Evolutionary conservation across 2,888 invertebrate species (phyloP).

Genomic region (Gryllus longicercus): DNA sequence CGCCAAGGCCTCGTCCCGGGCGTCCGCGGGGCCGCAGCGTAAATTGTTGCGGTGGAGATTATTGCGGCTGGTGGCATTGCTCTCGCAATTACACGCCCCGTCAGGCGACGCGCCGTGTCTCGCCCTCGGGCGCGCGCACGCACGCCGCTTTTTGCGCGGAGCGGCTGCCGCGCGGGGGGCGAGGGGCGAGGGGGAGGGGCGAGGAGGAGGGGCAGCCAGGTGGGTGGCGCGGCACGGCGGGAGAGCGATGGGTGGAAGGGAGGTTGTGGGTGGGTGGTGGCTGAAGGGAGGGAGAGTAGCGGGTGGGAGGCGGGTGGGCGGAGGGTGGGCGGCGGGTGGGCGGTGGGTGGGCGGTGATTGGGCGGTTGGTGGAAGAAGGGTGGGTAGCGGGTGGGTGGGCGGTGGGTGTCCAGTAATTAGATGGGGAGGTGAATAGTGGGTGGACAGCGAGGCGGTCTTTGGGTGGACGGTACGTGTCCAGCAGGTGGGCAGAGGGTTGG

Average conservation of each 20-base stretch:
- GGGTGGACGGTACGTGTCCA: no score
- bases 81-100: background rate
- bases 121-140: background rate
- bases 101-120: background rate
- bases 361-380: no score
- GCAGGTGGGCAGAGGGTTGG: no score
- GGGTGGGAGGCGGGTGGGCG: no score
- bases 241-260: background rate
- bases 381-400: background rate
- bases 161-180: background rate
- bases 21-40: background rate
- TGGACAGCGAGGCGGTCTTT: no score
- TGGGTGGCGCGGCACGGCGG: background rate
- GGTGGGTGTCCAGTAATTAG: no score
- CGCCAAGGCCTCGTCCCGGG: no score
- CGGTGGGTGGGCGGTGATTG: no score
- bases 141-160: background rate
- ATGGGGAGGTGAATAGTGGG: no score
- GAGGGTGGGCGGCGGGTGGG: no score
- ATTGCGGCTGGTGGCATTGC: background rate
- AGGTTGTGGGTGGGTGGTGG: background rate
- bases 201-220: background rate
- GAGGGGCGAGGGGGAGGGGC: background rate
- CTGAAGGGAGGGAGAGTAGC: background rate
- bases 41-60: slow-evolving; percentile 9